phyloP scores from a whole-genome alignment of 2,113 vertebrate genomes.

The Lophotis ruficrista region DNA sequence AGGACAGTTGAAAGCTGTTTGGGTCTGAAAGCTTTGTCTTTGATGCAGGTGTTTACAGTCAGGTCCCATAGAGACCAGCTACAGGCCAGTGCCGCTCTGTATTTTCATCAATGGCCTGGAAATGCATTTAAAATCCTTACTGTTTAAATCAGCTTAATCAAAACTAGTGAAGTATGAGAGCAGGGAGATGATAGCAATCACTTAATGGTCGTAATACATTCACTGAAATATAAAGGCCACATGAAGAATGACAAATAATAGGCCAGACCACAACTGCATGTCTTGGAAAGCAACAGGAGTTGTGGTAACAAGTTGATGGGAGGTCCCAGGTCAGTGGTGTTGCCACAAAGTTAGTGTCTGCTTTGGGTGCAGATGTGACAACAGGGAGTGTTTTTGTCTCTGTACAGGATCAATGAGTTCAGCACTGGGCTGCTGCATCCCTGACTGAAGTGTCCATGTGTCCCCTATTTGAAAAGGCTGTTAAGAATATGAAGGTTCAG shows the following conservation, averaged over 20 bases:
- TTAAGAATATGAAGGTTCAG: not conserved
- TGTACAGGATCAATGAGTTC: not conserved
- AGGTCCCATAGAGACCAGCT: not conserved
- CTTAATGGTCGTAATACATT: not conserved
- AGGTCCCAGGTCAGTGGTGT: not conserved
- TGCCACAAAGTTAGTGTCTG: not conserved
- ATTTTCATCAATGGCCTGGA: not conserved
- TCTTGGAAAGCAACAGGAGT: not conserved
- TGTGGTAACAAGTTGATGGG: not conserved
- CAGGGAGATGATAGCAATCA: not conserved
- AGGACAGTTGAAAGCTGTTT: not conserved
- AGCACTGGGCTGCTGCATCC: not conserved
- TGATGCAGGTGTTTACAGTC: not conserved
- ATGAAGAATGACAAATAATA: not conserved
- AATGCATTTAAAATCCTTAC: not conserved
- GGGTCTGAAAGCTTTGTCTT: not conserved
- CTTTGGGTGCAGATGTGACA: not conserved
- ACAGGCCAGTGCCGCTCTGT: not conserved
- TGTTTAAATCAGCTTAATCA: not conserved
- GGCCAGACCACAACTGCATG: not conserved
- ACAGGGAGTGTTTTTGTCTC: not conserved
- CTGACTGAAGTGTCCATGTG: not conserved
- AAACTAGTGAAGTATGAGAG: not conserved
- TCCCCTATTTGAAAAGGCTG: not conserved
- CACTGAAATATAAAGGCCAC: not conserved